phyloP scores from a whole-genome alignment of 1,140 invertebrate genomes.

The Drosophila athabasca region DNA sequence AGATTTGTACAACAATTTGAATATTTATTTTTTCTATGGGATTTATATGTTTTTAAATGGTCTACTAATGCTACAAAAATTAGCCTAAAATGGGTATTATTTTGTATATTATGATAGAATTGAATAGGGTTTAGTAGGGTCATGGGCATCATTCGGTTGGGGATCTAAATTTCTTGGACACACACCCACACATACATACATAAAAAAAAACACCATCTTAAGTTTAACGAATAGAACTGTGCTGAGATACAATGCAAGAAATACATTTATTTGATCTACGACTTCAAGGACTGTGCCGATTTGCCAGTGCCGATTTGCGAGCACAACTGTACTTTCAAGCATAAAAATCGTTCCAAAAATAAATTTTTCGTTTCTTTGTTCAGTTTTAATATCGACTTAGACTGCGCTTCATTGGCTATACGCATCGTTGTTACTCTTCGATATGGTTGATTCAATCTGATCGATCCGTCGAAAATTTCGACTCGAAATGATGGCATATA shows the following conservation, averaged over 20 bases:
- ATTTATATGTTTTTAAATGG: constrained; percentile 37
- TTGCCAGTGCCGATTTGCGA: too few relatives aligned
- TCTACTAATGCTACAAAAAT: constrained; percentile 38
- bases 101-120: constrained; percentile 25
- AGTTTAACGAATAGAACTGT: constrained; percentile 65
- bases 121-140: constrained; percentile 34
- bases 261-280: constrained; percentile 23
- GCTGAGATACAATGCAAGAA: constrained; percentile 57
- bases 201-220: constrained; percentile 18
- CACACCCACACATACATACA: constrained; percentile 1
- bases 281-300: constrained; percentile 26
- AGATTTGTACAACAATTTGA: constrained; percentile 57
- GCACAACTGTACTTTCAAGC: constrained; percentile 19
- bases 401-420: constrained; percentile 77
- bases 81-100: constrained; percentile 33
- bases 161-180: constrained; percentile 31
- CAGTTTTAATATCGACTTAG: constrained; percentile 44
- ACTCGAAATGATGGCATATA: constrained; percentile 79
- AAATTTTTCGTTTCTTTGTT: constrained; percentile 51
- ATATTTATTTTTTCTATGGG: constrained; percentile 30
- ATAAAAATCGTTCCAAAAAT: constrained; percentile 72
- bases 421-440: constrained; percentile 81
- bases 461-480: constrained; percentile 81
- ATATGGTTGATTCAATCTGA: constrained; percentile 79
- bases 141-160: constrained; percentile 50